Percentiles rank a stretch among this genome's conserved stretches.
Evolutionary conservation across 2,113 vertebrate species (phyloP).

Genomic region (Tichodroma muraria): DNA sequence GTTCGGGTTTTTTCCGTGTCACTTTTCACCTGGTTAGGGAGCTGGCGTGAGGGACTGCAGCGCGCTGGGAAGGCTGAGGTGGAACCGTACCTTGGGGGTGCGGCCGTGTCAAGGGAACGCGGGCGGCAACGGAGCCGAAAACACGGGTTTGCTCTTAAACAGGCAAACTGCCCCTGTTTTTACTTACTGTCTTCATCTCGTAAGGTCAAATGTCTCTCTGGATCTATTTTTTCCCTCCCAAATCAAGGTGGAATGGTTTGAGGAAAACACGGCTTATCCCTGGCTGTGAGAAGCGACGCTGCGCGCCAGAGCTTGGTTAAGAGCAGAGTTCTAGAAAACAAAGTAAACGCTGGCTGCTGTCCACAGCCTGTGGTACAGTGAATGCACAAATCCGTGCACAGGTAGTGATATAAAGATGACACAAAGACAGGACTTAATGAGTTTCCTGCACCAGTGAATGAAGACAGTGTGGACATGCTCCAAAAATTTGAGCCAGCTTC

Average conservation of each 20-base stretch:
- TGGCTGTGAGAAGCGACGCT: background rate
- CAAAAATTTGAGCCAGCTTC: background rate
- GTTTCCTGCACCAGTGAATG: background rate
- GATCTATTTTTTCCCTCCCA: background rate
- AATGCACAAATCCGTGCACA: background rate
- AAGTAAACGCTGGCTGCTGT: background rate
- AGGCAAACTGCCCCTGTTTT: background rate
- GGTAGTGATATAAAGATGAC: background rate
- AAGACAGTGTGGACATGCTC: background rate
- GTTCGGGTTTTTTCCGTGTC: background rate
- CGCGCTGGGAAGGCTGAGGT: accelerated
- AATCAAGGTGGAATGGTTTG: background rate
- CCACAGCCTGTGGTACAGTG: background rate
- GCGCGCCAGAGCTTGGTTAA: background rate
- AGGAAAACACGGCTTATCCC: background rate
- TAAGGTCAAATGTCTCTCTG: background rate
- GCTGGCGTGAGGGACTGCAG: accelerated
- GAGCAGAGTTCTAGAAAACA: background rate
- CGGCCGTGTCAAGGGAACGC: background rate
- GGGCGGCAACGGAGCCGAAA: background rate
- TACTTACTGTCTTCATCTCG: accelerated
- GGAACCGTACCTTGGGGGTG: accelerated
- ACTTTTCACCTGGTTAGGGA: background rate
- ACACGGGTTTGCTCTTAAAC: accelerated
- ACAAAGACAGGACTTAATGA: background rate